A percentile compares a stretch with the other conserved stretches of the same genome.
Evolutionary conservation across 2,113 vertebrate species (phyloP).

Genomic region (Dermatemys mawii): DNA sequence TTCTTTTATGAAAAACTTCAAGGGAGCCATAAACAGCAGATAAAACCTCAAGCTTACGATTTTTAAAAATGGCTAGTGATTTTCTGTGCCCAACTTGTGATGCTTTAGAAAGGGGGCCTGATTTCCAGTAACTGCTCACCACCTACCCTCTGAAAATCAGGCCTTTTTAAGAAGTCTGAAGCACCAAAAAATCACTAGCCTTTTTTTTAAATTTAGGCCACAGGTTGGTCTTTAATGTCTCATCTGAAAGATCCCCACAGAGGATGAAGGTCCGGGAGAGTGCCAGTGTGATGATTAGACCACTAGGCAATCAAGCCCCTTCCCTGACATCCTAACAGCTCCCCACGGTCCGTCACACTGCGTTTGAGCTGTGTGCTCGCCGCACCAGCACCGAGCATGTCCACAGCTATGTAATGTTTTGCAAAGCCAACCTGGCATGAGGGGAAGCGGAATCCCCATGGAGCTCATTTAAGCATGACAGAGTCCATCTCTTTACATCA

Average conservation of each 20-base stretch:
- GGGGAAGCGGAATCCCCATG: not conserved
- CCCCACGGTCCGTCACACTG: not conserved
- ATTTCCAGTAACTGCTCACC: not conserved
- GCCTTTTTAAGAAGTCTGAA: not conserved
- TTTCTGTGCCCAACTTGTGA: not conserved
- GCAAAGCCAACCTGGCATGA: not conserved
- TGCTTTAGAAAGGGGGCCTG: not conserved
- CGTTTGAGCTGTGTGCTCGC: not conserved
- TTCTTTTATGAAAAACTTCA: not conserved
- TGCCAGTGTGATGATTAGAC: not conserved
- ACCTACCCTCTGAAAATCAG: not conserved
- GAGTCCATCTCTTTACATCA: not conserved
- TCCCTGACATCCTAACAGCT: not conserved
- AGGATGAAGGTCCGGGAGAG: not conserved
- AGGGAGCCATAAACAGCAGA: not conserved
- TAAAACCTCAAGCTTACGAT: not conserved
- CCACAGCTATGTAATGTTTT: rapidly evolving
- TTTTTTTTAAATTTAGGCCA: not conserved
- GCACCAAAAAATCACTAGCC: rapidly evolving
- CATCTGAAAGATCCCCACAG: not conserved
- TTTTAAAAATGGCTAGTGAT: not conserved
- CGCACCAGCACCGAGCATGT: rapidly evolving
- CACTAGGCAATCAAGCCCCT: not conserved
- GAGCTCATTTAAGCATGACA: not conserved
- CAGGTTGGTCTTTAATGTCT: not conserved